Evolutionary conservation across 1,140 invertebrate species (phyloP).

Genomic region (Caerostris extrusa): DNA sequence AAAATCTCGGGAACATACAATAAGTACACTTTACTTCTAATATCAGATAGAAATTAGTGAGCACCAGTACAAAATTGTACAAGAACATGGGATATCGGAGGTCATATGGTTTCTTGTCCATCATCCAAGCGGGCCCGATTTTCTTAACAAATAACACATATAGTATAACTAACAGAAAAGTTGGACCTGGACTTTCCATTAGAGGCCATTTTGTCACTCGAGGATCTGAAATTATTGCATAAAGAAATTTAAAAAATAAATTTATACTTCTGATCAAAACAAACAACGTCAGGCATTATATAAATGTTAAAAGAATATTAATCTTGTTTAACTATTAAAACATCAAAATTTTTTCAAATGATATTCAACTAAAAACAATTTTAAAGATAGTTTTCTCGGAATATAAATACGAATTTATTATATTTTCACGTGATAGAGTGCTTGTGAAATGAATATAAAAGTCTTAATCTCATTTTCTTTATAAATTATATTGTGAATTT

Average conservation of each 20-base stretch:
- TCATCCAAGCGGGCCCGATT: constrained; percentile 82
- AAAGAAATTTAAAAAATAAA: neutral
- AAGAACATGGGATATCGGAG: constrained; percentile 81
- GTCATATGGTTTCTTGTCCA: constrained; percentile 81
- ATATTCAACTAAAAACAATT: too few relatives aligned
- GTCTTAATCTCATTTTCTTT: too few relatives aligned
- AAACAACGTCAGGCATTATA: too few relatives aligned
- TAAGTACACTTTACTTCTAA: constrained; percentile 45
- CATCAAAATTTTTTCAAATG: too few relatives aligned
- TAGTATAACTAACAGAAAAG: constrained; percentile 60
- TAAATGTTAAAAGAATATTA: too few relatives aligned
- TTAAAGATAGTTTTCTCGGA: too few relatives aligned
- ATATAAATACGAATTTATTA: too few relatives aligned
- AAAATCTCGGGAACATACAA: neutral
- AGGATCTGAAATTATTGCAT: constrained; percentile 50
- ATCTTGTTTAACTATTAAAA: too few relatives aligned
- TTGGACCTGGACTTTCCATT: constrained; percentile 69
- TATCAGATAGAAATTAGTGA: constrained; percentile 77
- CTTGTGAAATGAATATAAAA: too few relatives aligned
- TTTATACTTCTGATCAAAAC: neutral
- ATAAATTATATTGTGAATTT: too few relatives aligned
- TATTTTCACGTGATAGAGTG: too few relatives aligned
- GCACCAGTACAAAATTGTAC: constrained; percentile 86
- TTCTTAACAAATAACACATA: constrained; percentile 78
- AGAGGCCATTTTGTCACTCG: constrained; percentile 71